A percentile compares a stretch with the other conserved stretches of the same genome.
Evolutionary conservation across 2,113 vertebrate species (phyloP).

Genomic region (Herpetotheres cachinnans): DNA sequence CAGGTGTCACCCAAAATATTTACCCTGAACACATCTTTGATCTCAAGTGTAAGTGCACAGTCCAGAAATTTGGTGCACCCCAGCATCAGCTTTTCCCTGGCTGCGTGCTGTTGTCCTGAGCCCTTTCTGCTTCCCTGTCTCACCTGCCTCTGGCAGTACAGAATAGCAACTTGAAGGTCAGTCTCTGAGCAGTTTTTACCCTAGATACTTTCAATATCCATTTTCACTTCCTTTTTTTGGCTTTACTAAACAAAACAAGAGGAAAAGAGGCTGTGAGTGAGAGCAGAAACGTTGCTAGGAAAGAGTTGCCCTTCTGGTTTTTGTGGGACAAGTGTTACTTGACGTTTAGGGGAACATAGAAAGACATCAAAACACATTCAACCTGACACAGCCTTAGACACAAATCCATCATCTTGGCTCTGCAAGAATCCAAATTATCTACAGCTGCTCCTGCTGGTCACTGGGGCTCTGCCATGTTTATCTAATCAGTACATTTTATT

Average conservation of each 20-base stretch:
- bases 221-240: background rate
- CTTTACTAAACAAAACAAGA: background rate
- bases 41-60: background rate
- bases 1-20: background rate
- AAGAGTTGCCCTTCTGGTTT: background rate
- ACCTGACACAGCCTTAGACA: rapidly evolving
- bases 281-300: background rate
- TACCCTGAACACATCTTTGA: background rate
- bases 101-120: background rate
- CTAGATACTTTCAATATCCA: background rate
- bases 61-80: background rate
- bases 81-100: background rate
- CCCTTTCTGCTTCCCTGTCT: background rate
- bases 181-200: background rate
- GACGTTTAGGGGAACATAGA: rapidly evolving
- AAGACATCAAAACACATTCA: background rate
- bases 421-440: background rate
- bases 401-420: background rate
- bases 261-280: background rate
- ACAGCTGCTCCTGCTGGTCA: background rate
- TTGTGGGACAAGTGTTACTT: background rate
- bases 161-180: background rate
- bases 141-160: too few species aligned
- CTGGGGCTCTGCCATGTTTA: rapidly evolving
- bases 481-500: background rate